Percentiles rank a stretch among this genome's conserved stretches.
These are phyloP conservation scores for Venustoraphidia nigricollis DNA, from an alignment of 2,888 invertebrate species.

Conservation along the genomic window DNA sequence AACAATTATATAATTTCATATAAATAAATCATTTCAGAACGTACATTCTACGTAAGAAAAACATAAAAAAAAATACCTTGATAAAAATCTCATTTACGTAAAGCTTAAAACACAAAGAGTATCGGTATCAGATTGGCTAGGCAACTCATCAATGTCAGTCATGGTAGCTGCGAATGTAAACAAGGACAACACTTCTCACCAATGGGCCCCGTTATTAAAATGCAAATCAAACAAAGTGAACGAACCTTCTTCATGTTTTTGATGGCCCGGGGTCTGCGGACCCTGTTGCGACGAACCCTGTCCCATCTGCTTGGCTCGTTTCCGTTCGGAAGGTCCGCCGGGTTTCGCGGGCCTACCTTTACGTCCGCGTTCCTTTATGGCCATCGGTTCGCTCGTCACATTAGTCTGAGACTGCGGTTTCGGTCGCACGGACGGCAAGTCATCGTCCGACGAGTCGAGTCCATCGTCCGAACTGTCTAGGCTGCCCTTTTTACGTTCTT, in stretches of 20 bases:
- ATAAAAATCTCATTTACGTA: constrained; percentile 25
- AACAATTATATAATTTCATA: constrained; percentile 19
- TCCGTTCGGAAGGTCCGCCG: constrained; percentile 27
- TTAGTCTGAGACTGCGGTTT: constrained; percentile 13
- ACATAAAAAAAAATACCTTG: constrained; percentile 25
- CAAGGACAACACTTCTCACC: background rate
- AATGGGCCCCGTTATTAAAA: background rate
- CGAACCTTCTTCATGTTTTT: constrained; percentile 39
- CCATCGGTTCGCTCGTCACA: constrained; percentile 7
- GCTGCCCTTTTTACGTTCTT: constrained; percentile 49
- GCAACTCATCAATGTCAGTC: constrained; percentile 2
- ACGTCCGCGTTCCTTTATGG: constrained; percentile 10
- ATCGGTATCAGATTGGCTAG: background rate
- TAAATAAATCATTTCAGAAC: constrained; percentile 36
- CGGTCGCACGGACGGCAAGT: constrained; percentile 31
- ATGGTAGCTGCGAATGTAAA: constrained; percentile 1
- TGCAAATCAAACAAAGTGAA: constrained; percentile 31
- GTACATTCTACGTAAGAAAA: constrained; percentile 27
- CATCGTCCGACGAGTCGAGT: constrained; percentile 40
- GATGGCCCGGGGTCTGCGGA: constrained; percentile 25
- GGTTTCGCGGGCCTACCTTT: constrained; percentile 31
- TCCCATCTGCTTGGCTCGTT: constrained; percentile 15
- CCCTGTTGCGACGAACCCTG: constrained; percentile 1
- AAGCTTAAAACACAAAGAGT: background rate
- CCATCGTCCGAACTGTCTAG: constrained; percentile 51